phyloP scores from a whole-genome alignment of 2,113 vertebrate species.

The Zosterops borbonicus region DNA sequence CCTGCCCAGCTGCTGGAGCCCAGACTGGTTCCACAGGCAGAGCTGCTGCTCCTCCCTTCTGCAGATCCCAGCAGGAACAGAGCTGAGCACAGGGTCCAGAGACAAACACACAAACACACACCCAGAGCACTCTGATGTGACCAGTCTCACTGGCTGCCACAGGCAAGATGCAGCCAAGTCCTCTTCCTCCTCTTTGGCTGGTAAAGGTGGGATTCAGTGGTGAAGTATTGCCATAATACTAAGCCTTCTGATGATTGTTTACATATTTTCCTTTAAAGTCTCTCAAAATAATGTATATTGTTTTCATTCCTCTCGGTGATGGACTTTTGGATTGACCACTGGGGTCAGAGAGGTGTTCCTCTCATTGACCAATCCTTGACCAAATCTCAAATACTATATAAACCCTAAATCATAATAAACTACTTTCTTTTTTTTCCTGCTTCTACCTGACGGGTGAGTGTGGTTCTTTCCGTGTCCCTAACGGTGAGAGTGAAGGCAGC shows the following conservation, averaged over 20 bases:
- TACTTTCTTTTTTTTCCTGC: too few species aligned
- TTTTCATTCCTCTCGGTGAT: too few species aligned
- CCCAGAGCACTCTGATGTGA: accelerated
- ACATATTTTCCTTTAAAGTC: too few species aligned
- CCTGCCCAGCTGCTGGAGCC: neutral
- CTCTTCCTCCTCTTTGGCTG: neutral
- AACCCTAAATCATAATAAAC: too few species aligned
- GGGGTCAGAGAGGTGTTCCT: too few species aligned
- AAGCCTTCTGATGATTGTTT: too few species aligned
- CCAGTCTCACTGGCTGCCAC: neutral
- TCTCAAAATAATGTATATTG: too few species aligned
- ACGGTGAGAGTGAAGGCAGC: neutral
- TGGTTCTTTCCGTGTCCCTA: too few species aligned
- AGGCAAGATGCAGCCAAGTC: neutral
- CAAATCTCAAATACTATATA: too few species aligned
- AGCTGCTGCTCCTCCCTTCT: neutral
- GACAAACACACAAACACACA: neutral
- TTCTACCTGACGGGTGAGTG: too few species aligned
- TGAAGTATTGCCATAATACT: neutral
- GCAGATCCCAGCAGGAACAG: accelerated
- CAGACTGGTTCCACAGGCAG: accelerated
- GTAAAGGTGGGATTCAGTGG: neutral
- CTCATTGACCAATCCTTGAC: too few species aligned
- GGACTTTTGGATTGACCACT: too few species aligned
- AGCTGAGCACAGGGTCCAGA: neutral